Evolutionary conservation across 2,113 vertebrate species (phyloP).

Genomic region (Dromaius novaehollandiae): DNA sequence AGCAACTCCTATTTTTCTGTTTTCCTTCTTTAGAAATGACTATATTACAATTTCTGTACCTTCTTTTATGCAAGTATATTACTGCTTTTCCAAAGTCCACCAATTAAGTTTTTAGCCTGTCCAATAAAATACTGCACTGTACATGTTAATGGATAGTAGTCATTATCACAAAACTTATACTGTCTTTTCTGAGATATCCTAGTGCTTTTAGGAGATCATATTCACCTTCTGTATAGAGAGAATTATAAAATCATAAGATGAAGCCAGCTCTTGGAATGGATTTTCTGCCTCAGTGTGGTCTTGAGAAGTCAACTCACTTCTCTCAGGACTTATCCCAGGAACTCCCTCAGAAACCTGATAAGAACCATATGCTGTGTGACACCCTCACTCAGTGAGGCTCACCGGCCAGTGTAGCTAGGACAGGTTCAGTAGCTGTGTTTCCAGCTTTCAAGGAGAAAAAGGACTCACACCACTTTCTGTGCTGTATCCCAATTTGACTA

Average conservation of each 20-base stretch:
- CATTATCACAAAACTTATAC: neutral
- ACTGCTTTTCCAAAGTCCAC: neutral
- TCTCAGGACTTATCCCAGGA: neutral
- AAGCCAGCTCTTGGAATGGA: neutral
- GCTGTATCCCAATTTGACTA: too few species aligned
- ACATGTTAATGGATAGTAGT: neutral
- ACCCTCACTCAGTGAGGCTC: neutral
- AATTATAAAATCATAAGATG: neutral
- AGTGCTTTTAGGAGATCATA: neutral
- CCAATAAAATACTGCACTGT: neutral
- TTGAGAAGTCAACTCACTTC: neutral
- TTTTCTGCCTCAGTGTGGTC: neutral
- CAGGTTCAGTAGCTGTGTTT: fast-evolving
- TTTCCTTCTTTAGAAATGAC: neutral
- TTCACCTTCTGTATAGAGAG: neutral
- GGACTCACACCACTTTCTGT: neutral
- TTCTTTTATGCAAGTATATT: neutral
- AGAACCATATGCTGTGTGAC: neutral
- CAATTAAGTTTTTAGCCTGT: neutral
- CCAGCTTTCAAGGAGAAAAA: neutral
- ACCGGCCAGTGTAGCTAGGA: neutral
- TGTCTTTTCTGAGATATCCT: neutral
- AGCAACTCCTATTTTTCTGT: neutral
- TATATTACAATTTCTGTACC: neutral
- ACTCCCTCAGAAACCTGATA: neutral